These are phyloP conservation scores for Hexactinellida sp. DNA, from an alignment of 37 sponge, comb jelly and placozoan species.

Conservation along the genomic window DNA sequence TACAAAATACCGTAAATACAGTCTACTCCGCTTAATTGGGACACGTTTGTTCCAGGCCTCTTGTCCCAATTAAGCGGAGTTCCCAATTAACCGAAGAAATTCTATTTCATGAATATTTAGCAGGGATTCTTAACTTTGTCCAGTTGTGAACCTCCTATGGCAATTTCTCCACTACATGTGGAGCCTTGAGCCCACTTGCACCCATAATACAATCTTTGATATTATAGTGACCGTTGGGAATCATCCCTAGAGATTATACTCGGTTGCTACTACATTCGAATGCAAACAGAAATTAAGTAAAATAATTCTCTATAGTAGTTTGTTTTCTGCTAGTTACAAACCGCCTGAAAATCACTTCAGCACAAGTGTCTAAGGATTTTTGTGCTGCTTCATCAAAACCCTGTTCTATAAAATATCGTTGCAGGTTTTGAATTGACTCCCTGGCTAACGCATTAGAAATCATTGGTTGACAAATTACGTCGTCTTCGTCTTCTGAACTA, in stretches of 20 bases:
- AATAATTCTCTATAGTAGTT: neutral
- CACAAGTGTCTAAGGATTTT: neutral
- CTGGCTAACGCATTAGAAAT: neutral
- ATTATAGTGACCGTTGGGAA: neutral
- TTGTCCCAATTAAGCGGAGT: no score
- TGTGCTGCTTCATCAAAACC: neutral
- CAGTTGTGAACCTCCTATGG: neutral
- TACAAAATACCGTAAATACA: no score
- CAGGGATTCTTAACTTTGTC: neutral
- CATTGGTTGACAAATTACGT: constrained; percentile 7
- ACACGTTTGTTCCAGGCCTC: neutral
- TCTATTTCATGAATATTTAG: neutral
- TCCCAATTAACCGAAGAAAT: constrained; percentile 1
- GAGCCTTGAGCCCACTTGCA: neutral
- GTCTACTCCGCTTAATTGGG: constrained; percentile 4
- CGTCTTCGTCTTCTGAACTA: neutral
- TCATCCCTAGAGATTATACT: neutral
- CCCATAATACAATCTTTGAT: neutral
- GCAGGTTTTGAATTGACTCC: constrained; percentile 1
- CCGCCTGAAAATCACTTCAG: neutral
- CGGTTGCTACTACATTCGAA: neutral
- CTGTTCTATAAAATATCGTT: constrained; percentile 15
- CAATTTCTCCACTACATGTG: neutral
- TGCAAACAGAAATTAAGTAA: neutral
- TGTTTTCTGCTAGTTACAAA: neutral